Conservation (phyloP, 2,113 vertebrate species). For the Triplophysa tibetana region DNA sequence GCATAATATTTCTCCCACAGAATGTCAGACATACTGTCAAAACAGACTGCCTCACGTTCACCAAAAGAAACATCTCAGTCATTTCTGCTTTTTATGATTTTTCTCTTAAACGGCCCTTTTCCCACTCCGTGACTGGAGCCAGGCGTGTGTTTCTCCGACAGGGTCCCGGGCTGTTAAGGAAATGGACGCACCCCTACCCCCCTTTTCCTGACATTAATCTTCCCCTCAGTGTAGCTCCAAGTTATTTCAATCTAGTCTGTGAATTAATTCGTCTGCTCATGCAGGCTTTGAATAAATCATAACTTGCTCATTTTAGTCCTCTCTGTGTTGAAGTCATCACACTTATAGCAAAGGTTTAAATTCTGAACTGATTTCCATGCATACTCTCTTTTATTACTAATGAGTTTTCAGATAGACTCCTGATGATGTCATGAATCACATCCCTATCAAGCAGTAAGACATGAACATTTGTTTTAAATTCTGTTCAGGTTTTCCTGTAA, state of each 20-base stretch:
- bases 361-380: conserved; percentile 10
- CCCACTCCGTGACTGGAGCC: neutral
- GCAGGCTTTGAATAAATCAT: conserved; percentile 36
- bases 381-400: neutral
- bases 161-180: neutral
- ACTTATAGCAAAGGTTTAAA: neutral
- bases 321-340: conserved; percentile 16
- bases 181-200: neutral
- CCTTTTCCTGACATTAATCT: conserved; percentile 32
- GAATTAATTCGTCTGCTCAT: conserved; percentile 44
- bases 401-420: neutral
- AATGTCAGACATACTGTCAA: neutral
- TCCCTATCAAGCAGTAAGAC: neutral
- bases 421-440: conserved; percentile 11
- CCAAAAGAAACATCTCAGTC: neutral
- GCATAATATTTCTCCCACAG: conserved; percentile 2
- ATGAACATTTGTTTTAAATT: neutral
- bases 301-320: conserved; percentile 1
- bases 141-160: neutral
- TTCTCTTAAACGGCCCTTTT: conserved; percentile 1
- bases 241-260: conserved; percentile 39
- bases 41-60: conserved; percentile 15
- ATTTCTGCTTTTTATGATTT: neutral
- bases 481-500: neutral
- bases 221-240: conserved; percentile 21